Evolutionary conservation across 2,888 invertebrate species (phyloP), one percentile per base, ranked within the genome.

Genomic region (Anaspis maculata): DNA sequence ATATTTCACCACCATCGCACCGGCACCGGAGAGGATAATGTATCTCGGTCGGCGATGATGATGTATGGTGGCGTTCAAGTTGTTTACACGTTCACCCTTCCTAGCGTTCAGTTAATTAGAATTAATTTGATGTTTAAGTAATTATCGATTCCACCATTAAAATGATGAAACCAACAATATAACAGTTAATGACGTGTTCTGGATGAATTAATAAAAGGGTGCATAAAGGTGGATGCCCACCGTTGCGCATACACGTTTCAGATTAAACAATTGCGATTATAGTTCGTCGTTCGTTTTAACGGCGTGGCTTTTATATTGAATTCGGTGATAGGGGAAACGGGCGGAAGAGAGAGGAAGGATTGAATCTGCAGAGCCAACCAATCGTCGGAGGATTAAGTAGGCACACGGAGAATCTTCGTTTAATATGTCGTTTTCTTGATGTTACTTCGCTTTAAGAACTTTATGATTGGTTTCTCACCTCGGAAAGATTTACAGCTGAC

Each of bases 401-500:
- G 28, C 26, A 28, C 31, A 27, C 26, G 24, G 27, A 33, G 40
- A 30, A 43, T 42, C 39, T 27, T 38, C 38, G 34, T 43, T 45
- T 45, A 45, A 45, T 45, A 45, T 45, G 45, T 45, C 45, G 41
- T 41, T 43, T 39, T 39, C 28, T 37, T 24, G 37, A 41, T 37
- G 41, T 37, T 39, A 39, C 35, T 41, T 24, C 36, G 37, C 35
- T 39, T 36, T 44, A 44, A 44, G 44, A 44, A 46, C 42, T 46
- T 46, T 46, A 46, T 46, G 43, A 46, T 46, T 46, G 42, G 43
- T 46, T 46, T 38, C 38, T 42, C 37, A 44, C 40, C 45, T 40
- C 30, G 32, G 35, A 32, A 29, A 38, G 39, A 39, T 32, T 32
- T 32, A 32, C 34, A 36, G 42, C 41, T 41, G 39, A 33, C 40